Percentiles rank a stretch among this genome's conserved stretches.
phyloP scores from a whole-genome alignment of 2,797 vertebrate genomes.

The Enteromius trimaculatus region DNA sequence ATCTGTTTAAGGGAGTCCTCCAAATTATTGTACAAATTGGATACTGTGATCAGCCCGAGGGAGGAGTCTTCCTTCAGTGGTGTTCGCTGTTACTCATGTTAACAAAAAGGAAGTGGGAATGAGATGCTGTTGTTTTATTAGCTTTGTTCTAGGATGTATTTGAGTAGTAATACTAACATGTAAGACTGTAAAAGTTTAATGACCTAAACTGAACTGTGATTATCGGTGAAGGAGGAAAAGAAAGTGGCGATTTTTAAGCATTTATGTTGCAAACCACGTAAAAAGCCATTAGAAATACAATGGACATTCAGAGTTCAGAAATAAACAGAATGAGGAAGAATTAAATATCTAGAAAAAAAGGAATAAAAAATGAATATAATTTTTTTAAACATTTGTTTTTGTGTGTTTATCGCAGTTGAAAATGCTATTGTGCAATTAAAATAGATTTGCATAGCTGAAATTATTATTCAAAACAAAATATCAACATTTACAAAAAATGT shows the following conservation, averaged over 20 bases:
- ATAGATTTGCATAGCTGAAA: neutral
- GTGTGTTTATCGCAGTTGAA: neutral
- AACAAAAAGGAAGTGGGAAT: neutral
- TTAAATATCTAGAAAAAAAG: neutral
- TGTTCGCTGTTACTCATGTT: neutral
- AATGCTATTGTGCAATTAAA: neutral
- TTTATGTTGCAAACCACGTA: neutral
- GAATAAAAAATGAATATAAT: no score
- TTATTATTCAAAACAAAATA: neutral
- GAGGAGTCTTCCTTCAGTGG: neutral
- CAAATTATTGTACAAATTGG: constrained; percentile 25
- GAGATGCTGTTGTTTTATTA: constrained; percentile 9
- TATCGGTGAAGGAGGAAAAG: neutral
- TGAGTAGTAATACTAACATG: neutral
- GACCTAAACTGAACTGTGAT: neutral
- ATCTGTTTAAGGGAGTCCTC: constrained; percentile 26
- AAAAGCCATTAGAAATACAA: neutral
- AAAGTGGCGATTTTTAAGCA: neutral
- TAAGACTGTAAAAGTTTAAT: neutral
- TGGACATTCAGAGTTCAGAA: neutral
- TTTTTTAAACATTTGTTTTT: neutral
- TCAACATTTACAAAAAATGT: no score
- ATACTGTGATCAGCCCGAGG: neutral
- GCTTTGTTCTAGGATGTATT: neutral
- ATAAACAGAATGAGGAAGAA: neutral